Conservation (phyloP, 2,888 invertebrate genomes). For the Plemyria rubiginata region DNA sequence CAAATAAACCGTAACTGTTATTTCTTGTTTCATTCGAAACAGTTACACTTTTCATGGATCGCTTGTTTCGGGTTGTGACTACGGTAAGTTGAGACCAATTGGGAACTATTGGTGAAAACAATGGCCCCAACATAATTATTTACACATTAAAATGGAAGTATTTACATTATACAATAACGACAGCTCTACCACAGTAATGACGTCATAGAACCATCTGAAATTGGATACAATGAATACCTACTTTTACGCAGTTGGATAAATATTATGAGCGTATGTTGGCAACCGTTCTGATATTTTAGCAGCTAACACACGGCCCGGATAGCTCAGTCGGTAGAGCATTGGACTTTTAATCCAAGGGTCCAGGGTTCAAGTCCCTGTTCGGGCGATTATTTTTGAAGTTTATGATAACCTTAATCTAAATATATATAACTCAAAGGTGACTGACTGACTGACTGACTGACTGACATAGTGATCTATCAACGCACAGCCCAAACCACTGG, state of each 20-base stretch:
- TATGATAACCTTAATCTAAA: too few relatives aligned
- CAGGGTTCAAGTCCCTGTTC: constrained; percentile 92
- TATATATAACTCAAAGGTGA: too few relatives aligned
- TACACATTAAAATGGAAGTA: neutral
- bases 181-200: neutral
- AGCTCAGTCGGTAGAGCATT: constrained; percentile 91
- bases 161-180: neutral
- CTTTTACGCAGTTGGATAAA: constrained; percentile 12
- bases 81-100: constrained; percentile 11
- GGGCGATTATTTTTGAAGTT: constrained; percentile 73
- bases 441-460: too few relatives aligned
- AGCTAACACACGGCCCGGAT: constrained; percentile 81
- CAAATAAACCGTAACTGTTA: constrained; percentile 49
- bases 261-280: neutral
- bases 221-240: neutral
- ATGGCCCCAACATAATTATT: neutral
- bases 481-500: too few relatives aligned
- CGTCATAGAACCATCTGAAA: neutral
- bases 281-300: constrained; percentile 22
- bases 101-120: constrained; percentile 28
- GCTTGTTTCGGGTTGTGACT: constrained; percentile 29
- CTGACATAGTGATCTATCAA: too few relatives aligned
- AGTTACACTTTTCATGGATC: constrained; percentile 49
- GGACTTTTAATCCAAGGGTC: constrained; percentile 92
- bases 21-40: constrained; percentile 57